These are phyloP conservation scores for Perca flavescens DNA, from an alignment of 2,113 vertebrate genomes.

Conservation along the genomic window DNA sequence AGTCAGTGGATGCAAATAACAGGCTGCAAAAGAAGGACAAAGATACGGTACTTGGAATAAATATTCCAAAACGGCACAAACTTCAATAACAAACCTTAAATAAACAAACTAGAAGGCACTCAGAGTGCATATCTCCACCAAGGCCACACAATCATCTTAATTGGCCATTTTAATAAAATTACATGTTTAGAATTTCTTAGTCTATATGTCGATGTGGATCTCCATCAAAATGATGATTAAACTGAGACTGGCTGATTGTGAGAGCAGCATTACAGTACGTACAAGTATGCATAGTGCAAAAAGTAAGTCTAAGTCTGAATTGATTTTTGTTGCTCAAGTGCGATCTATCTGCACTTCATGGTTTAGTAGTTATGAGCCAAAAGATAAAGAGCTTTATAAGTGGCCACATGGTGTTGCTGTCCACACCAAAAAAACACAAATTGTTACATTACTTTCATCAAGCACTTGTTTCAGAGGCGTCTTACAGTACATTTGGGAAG, in stretches of 20 bases:
- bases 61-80: constrained; percentile 21
- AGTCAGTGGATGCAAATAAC: constrained; percentile 64
- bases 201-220: not conserved
- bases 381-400: not conserved
- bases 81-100: constrained; percentile 27
- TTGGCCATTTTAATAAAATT: constrained; percentile 15
- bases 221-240: not conserved
- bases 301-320: not conserved
- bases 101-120: constrained; percentile 24
- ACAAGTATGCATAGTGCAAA: not conserved
- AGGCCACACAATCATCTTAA: constrained; percentile 23
- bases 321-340: not conserved
- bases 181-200: not conserved
- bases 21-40: constrained; percentile 55
- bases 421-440: not conserved
- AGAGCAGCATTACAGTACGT: not conserved
- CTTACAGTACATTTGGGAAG: not conserved
- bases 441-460: not conserved
- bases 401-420: not conserved
- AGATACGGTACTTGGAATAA: constrained; percentile 46
- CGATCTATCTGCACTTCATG: not conserved
- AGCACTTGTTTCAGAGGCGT: not conserved
- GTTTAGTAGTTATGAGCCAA: not conserved
- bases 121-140: not conserved
- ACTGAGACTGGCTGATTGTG: constrained; percentile 3